Conservation (phyloP, 2,797 vertebrate species). For the Huso huso region DNA sequence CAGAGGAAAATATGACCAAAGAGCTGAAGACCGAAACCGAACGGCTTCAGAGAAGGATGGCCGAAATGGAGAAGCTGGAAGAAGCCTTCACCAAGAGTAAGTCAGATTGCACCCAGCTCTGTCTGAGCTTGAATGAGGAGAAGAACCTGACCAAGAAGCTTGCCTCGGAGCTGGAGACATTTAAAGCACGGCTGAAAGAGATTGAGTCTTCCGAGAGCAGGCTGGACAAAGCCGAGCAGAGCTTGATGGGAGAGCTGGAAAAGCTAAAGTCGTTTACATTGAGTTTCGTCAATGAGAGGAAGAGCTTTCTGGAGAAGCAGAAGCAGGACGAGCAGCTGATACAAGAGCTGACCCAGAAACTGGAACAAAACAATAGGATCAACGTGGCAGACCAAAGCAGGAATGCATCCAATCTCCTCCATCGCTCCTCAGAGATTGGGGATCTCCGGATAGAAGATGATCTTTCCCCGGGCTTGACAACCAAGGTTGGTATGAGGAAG, state of each 20-base stretch:
- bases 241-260: slow-evolving; percentile 75
- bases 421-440: slow-evolving; percentile 62
- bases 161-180: slow-evolving; percentile 81
- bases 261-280: slow-evolving; percentile 83
- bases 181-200: slow-evolving; percentile 80
- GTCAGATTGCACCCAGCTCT: slow-evolving; percentile 90
- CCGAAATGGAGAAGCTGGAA: slow-evolving; percentile 90
- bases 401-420: slow-evolving; percentile 59
- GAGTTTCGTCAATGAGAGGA: slow-evolving; percentile 79
- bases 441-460: slow-evolving; percentile 85
- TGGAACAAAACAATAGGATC: slow-evolving; percentile 78
- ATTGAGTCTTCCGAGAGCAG: slow-evolving; percentile 81
- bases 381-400: slow-evolving; percentile 62
- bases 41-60: slow-evolving; percentile 82
- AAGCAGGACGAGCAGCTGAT: slow-evolving; percentile 86
- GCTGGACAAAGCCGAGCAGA: slow-evolving; percentile 80
- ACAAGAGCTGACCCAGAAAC: slow-evolving; percentile 78
- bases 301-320: slow-evolving; percentile 81
- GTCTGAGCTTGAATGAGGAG: slow-evolving; percentile 91
- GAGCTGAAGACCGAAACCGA: slow-evolving; percentile 85
- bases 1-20: slow-evolving; percentile 81
- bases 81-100: slow-evolving; percentile 92
- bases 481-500: slow-evolving; percentile 73
- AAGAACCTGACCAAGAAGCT: slow-evolving; percentile 95
- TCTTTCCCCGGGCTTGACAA: slow-evolving; percentile 60